Conservation (phyloP, 2,113 vertebrate genomes). For the Ailurus styani region DNA sequence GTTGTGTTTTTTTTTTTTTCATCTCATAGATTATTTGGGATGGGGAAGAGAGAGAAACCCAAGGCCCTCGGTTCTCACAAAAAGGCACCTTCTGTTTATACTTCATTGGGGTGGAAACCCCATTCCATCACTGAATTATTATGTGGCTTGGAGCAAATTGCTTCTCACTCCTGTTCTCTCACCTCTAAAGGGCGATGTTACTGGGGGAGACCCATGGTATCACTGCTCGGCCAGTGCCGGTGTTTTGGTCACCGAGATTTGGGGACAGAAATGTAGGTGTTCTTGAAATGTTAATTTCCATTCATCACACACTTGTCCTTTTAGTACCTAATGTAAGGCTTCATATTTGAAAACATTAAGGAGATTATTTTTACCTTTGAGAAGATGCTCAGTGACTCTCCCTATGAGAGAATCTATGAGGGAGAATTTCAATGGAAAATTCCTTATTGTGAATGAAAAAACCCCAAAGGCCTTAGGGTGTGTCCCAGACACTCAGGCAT, state of each 20-base stretch:
- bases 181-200: fast-evolving
- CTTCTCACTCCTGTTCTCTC: not conserved
- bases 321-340: not conserved
- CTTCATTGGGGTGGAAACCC: not conserved
- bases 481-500: not conserved
- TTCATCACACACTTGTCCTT: not conserved
- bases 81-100: not conserved
- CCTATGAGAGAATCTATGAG: not conserved
- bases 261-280: not conserved
- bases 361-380: not conserved
- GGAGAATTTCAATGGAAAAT: not conserved
- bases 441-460: slow-evolving; percentile 11
- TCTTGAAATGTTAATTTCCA: not conserved
- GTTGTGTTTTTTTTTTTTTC: not conserved
- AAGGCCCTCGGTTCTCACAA: not conserved
- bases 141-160: not conserved
- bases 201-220: not conserved
- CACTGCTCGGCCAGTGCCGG: fast-evolving
- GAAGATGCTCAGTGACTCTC: not conserved
- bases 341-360: not conserved
- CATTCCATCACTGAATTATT: not conserved
- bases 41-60: not conserved
- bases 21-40: not conserved
- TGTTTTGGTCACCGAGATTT: not conserved
- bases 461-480: not conserved